These are phyloP conservation scores for Molossus molossus DNA, from an alignment of 2,797 vertebrate genomes.

Conservation along the genomic window DNA sequence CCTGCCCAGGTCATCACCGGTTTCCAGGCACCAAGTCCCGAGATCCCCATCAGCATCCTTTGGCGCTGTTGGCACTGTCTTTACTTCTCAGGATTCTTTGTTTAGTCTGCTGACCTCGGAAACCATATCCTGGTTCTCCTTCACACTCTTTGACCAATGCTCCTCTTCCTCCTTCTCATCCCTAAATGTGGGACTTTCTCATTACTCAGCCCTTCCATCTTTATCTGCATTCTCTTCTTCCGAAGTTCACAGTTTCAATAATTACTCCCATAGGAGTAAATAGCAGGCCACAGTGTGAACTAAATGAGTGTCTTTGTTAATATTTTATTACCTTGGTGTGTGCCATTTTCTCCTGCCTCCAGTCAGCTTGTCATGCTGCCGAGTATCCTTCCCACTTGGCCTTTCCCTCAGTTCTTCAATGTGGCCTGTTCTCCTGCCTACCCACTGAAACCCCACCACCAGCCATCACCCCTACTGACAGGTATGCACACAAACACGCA, in stretches of 20 bases:
- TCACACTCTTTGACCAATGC: not conserved
- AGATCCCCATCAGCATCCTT: not conserved
- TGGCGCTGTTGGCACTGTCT: not conserved
- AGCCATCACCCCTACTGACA: not conserved
- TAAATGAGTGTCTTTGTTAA: not conserved
- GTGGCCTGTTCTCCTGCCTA: not conserved
- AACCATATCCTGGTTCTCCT: not conserved
- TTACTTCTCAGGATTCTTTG: not conserved
- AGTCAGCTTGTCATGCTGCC: not conserved
- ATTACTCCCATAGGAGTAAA: not conserved
- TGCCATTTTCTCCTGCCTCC: not conserved
- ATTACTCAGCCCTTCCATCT: not conserved
- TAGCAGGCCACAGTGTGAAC: not conserved
- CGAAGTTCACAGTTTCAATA: not conserved
- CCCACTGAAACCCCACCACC: not conserved
- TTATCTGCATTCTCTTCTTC: not conserved
- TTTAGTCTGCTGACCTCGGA: not conserved
- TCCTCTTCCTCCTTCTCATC: not conserved
- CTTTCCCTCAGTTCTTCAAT: not conserved
- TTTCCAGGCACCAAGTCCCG: not conserved
- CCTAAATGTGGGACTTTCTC: not conserved
- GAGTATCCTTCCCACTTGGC: not conserved
- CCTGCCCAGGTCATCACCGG: not conserved
- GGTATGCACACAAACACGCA: rapidly evolving
- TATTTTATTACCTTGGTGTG: not conserved